A percentile compares a stretch with the other conserved stretches of the same genome.
Conservation (phyloP, 2,888 invertebrate species). For the Cantharis nigra region DNA sequence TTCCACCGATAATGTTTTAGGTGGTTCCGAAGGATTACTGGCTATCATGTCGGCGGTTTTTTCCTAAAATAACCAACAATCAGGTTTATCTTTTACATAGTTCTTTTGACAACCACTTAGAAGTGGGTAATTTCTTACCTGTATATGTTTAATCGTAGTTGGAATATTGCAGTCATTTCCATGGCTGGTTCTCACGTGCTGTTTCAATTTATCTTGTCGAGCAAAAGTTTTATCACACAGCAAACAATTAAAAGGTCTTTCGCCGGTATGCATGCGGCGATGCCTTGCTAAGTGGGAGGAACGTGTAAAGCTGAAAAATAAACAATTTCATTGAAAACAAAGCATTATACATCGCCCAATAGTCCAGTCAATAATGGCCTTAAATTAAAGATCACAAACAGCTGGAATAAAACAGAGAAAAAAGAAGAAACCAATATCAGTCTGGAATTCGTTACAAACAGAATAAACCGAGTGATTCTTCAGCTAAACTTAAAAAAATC, state of each 20-base stretch:
- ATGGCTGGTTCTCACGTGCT: conserved; percentile 67
- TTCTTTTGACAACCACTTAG: background rate
- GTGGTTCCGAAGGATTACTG: background rate
- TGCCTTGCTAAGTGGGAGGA: conserved; percentile 73
- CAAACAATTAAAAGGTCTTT: conserved; percentile 70
- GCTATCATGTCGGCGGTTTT: background rate
- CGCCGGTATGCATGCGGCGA: conserved; percentile 73
- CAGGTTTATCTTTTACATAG: background rate
- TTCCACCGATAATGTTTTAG: background rate
- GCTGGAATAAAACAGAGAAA: background rate
- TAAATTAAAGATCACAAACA: background rate
- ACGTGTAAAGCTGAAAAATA: conserved; percentile 63
- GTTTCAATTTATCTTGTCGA: conserved; percentile 72
- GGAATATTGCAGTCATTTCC: conserved; percentile 38
- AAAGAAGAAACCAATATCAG: too few species aligned
- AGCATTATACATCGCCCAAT: background rate
- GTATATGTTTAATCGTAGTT: background rate
- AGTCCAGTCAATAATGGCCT: background rate
- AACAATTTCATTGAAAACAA: background rate
- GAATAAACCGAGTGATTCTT: too few species aligned
- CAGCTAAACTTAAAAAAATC: too few species aligned
- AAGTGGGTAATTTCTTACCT: background rate
- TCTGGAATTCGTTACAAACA: too few species aligned
- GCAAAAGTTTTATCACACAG: conserved; percentile 74
- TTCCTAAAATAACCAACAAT: background rate